Evolutionary conservation across 2,797 vertebrate genomes (phyloP).

Genomic region (Nyctalus aviator): DNA sequence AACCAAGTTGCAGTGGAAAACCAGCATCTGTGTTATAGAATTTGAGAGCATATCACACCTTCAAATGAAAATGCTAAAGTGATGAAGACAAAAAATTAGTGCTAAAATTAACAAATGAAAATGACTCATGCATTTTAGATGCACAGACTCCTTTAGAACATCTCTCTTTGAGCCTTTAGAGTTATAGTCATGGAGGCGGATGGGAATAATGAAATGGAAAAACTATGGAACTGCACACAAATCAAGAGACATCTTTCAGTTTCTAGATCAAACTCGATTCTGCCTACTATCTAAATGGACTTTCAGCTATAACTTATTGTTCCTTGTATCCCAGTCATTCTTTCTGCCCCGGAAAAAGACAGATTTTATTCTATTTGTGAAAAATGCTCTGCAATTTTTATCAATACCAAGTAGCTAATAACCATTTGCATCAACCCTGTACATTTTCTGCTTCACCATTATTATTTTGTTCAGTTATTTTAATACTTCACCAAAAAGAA

Average conservation of each 20-base stretch:
- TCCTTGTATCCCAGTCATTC: neutral
- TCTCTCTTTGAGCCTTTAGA: neutral
- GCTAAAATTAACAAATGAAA: conserved; percentile 60
- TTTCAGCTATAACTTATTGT: neutral
- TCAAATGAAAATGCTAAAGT: conserved; percentile 44
- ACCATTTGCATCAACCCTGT: neutral
- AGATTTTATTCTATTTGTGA: neutral
- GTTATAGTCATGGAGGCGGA: neutral
- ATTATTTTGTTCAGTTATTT: conserved; percentile 29
- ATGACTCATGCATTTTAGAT: conserved; percentile 58
- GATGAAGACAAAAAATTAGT: conserved; percentile 45
- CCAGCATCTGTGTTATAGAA: conserved; percentile 13
- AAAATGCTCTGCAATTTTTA: neutral
- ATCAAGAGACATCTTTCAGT: neutral
- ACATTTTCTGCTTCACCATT: neutral
- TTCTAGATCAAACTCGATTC: neutral
- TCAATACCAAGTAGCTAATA: neutral
- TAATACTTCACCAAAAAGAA: neutral
- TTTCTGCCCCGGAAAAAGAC: neutral
- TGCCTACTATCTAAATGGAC: neutral
- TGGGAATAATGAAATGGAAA: neutral
- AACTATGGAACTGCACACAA: neutral
- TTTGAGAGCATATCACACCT: conserved; percentile 22
- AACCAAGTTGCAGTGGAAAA: conserved; percentile 59
- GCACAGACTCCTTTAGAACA: neutral